Base-by-base conservation (phyloP, 1,140 invertebrate genomes). In the Nephila pilipes region DNA sequence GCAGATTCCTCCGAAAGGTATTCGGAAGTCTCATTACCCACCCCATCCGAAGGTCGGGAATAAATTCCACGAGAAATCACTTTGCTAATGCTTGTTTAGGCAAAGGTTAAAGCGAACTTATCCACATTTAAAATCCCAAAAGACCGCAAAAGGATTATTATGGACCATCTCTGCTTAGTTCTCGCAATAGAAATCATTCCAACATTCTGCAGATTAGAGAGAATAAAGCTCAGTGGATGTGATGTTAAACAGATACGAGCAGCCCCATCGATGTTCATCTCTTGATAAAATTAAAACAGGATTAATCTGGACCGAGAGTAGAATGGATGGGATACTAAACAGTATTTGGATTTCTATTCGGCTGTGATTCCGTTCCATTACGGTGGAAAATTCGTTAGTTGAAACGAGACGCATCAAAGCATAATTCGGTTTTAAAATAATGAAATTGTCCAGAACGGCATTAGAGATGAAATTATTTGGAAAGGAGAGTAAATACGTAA, bases 101-200 rank as follows among this genome's bases (percentile, higher is more conserved):
- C 18, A 75, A 32, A 14, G 8, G 69, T 32, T 60, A 75, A 75
- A 36, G 69, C 69, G 18, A 29, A 29, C 69, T 75, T 36, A 75
- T 75, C 69, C 69, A 2, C 32, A 36, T 75, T 75, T 32, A 75
- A 75, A 75, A 75, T 75, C 69, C 69, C 69, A 14, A 75, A 75
- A 75, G 69, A 75, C 69, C 69, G 36, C 69, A 75, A 46, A 75
- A 75, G 69, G 69, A 75, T 75, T 75, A 75, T 32, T 75, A 29
- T 20, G 0, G 29, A 3, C 29, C 32, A 32, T 75, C 69, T 75
- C 18, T 32, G 32, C 69, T 5, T 1, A 32, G 69, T 29, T 29
- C 46, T 46, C n/a, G n/a, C n/a, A 18, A 29, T 36, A 29, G 29
- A 75, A 75, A 75, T 75, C 32, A 75, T 75, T 75, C 69, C 69